Evolutionary conservation across 1,140 invertebrate genomes (phyloP).

Genomic region (Camponotus floridanus): DNA sequence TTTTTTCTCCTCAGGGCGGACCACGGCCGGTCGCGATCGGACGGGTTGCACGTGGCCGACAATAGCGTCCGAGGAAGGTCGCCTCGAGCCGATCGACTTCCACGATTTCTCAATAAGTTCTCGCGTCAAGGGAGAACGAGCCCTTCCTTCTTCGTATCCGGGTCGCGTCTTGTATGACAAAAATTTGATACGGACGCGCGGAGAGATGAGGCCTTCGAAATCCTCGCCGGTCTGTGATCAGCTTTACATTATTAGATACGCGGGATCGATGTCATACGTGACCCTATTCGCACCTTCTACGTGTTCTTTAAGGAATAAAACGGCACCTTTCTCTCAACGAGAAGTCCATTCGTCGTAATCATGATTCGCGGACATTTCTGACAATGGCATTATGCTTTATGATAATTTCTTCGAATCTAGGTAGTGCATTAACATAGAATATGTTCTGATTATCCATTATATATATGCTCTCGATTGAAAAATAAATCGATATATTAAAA

Average conservation of each 20-base stretch:
- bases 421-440: slow-evolving; percentile 9
- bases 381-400: slow-evolving; percentile 35
- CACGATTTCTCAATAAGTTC: slow-evolving; percentile 80
- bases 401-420: slow-evolving; percentile 12
- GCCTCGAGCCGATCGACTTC: slow-evolving; percentile 76
- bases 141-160: no score
- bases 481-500: background rate
- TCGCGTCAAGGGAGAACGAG: slow-evolving; percentile 32
- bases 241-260: slow-evolving; percentile 62
- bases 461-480: background rate
- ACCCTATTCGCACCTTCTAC: slow-evolving; percentile 38
- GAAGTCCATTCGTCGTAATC: background rate
- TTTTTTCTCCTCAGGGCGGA: slow-evolving; percentile 63
- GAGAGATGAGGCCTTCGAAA: slow-evolving; percentile 12
- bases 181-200: slow-evolving; percentile 67
- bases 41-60: slow-evolving; percentile 74
- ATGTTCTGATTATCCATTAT: background rate
- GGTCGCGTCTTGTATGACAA: slow-evolving; percentile 52
- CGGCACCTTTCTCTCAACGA: slow-evolving; percentile 47
- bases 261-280: slow-evolving; percentile 34
- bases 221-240: slow-evolving; percentile 11
- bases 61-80: slow-evolving; percentile 61
- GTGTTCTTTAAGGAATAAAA: slow-evolving; percentile 9
- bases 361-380: slow-evolving; percentile 14
- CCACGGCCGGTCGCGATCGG: slow-evolving; percentile 48